Evolutionary conservation across 2,888 invertebrate species (phyloP).

Genomic region (Sipunculus nudus): DNA sequence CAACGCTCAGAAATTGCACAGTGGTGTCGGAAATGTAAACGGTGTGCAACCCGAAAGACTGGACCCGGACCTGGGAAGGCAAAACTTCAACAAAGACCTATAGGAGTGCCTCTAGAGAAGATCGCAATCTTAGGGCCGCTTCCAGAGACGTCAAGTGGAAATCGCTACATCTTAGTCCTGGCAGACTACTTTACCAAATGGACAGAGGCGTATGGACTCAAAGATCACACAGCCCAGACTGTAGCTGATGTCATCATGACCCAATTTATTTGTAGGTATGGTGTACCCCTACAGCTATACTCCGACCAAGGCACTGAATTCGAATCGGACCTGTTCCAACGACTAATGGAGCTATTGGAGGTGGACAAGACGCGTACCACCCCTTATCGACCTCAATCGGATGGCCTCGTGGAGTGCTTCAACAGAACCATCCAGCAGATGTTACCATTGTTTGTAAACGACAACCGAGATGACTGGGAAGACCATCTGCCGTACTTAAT

Average conservation of each 20-base stretch:
- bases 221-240: background rate
- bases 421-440: too few relatives aligned
- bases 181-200: background rate
- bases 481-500: background rate
- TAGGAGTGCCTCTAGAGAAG: background rate
- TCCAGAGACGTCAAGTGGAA: background rate
- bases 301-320: slow-evolving; percentile 19
- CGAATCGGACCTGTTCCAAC: slow-evolving; percentile 13
- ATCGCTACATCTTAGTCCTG: background rate
- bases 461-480: too few relatives aligned
- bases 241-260: slow-evolving; percentile 4
- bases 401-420: slow-evolving; percentile 11
- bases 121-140: background rate
- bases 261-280: slow-evolving; percentile 7
- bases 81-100: background rate
- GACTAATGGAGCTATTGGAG: slow-evolving; percentile 8
- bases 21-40: slow-evolving; percentile 4
- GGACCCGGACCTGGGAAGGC: background rate
- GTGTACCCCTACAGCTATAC: too few relatives aligned
- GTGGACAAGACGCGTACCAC: slow-evolving; percentile 16
- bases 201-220: background rate
- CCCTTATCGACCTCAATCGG: slow-evolving; percentile 17
- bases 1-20: background rate
- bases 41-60: slow-evolving; percentile 1
- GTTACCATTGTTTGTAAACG: too few relatives aligned